Base-by-base conservation (phyloP, 2,888 invertebrate genomes). In the Steinernema hermaphroditum region DNA sequence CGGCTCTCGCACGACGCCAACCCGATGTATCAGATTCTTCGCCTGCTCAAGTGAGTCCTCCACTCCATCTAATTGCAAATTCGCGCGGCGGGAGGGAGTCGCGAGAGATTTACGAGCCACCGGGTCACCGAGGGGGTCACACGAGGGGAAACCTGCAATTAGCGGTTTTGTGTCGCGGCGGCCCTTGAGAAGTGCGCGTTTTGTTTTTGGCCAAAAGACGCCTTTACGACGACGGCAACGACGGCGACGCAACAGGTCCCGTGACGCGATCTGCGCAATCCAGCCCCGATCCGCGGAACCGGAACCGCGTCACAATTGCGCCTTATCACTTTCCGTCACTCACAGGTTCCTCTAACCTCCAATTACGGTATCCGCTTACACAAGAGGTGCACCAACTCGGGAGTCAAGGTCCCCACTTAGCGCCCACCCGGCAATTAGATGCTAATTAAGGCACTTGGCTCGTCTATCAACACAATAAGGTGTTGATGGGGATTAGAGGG, bases 401-500 rank as follows among this genome's bases (percentile, higher is more conserved):
- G 32, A 62, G 62, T 62, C 62, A 62, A 62, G 62, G 62, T 62
- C 29, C 2, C 34, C 29, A 62, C 62, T 29, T 62, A 4, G 62
- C 62, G 27, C 27, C 4, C 22, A 62, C 62, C 62, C 62, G 4
- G 32, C 62, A 62, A 62, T 62, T 62, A 62, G 19, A 62, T 62
- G 62, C 32, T 62, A 62, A 62, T 62, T 29, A 62, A 62, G 62
- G 62, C n/a, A 6, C 37, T 12, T 37, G 37, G 37, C 24, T 54
- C 54, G 54, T 54, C 19, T 54, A 54, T 54, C 54, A 54, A 16
- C 62, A 62, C 62, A 62, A 62, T 62, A 62, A 62, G 62, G 62
- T 62, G 62, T 62, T 62, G 62, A 62, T 62, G 62, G 62, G 62
- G 62, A 62, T 62, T 62, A 62, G 62, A 34, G 34, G 62, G 62